A percentile compares a stretch with the other conserved stretches of the same genome.
Conservation (phyloP, 2,113 vertebrate genomes). For the Oreochromis tanganicae region DNA sequence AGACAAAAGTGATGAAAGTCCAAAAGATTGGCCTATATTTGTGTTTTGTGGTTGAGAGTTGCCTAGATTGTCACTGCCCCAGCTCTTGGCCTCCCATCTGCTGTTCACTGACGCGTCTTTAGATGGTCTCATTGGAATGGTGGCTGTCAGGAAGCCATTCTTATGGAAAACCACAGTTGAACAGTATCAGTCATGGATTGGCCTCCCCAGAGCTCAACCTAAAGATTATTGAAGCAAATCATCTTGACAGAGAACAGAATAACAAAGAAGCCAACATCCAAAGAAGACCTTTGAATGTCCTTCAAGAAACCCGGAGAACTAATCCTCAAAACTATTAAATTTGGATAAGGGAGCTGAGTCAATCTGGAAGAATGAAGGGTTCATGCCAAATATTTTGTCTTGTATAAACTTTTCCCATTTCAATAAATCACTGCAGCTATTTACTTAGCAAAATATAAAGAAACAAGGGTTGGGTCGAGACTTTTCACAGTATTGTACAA, state of each 20-base stretch:
- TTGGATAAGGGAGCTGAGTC: not conserved
- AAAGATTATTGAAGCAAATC: not conserved
- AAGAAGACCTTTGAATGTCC: not conserved
- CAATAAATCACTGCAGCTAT: not conserved
- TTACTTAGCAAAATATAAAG: not conserved
- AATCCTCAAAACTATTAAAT: not conserved
- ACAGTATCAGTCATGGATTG: not conserved
- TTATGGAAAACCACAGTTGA: not conserved
- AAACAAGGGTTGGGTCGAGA: not conserved
- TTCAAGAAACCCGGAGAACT: not conserved
- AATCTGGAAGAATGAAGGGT: not conserved
- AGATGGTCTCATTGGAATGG: not conserved
- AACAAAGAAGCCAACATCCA: not conserved
- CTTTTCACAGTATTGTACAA: not conserved
- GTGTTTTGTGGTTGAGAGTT: not conserved
- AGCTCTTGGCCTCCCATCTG: not conserved
- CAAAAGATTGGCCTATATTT: not conserved
- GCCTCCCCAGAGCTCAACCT: not conserved
- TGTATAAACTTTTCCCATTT: not conserved
- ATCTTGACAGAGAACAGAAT: not conserved
- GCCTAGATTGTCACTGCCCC: not conserved
- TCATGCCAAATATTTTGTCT: not conserved
- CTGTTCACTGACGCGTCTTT: not conserved
- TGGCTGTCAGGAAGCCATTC: not conserved
- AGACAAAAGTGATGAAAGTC: not conserved